Evolutionary conservation across 2,113 vertebrate genomes (phyloP).

Genomic region (Coryphaenoides rupestris): DNA sequence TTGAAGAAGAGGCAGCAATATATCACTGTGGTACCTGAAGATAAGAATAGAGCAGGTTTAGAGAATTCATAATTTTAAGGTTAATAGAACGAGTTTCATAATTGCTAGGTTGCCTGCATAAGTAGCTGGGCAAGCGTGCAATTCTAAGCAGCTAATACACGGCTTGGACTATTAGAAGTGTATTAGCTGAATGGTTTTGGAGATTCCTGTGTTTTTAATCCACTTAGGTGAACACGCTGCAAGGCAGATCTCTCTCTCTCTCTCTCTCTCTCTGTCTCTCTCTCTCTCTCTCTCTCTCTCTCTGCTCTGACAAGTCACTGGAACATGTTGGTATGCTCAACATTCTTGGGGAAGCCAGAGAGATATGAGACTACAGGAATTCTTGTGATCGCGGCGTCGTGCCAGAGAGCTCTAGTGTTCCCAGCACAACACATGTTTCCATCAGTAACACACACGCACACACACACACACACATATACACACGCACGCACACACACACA

Average conservation of each 20-base stretch:
- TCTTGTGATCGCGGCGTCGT: conserved; percentile 64
- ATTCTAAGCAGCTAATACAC: too few relatives aligned
- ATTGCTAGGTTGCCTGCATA: too few relatives aligned
- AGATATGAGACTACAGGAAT: conserved; percentile 70
- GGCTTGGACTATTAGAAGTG: too few relatives aligned
- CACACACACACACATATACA: conserved; percentile 22
- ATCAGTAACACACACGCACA: conserved; percentile 57
- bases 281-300: too few relatives aligned
- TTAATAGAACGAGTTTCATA: too few relatives aligned
- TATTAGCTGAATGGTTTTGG: conserved; percentile 1
- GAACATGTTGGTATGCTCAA: conserved; percentile 77
- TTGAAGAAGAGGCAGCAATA: too few relatives aligned
- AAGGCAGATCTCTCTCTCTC: conserved; percentile 68
- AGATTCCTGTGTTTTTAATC: conserved; percentile 51
- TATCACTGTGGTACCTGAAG: too few relatives aligned
- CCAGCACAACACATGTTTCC: conserved; percentile 51
- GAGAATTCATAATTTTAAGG: too few relatives aligned
- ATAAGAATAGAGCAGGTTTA: too few relatives aligned
- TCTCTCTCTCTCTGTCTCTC: too few relatives aligned
- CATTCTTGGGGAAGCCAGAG: conserved; percentile 71
- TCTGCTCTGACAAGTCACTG: conserved; percentile 76
- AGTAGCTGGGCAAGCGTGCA: too few relatives aligned
- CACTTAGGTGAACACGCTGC: conserved; percentile 60
- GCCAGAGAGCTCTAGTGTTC: conserved; percentile 58
- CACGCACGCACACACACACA: conserved; percentile 21